These are phyloP conservation scores for Drosophila greeni DNA, from an alignment of 2,888 invertebrate genomes.

Conservation along the genomic window DNA sequence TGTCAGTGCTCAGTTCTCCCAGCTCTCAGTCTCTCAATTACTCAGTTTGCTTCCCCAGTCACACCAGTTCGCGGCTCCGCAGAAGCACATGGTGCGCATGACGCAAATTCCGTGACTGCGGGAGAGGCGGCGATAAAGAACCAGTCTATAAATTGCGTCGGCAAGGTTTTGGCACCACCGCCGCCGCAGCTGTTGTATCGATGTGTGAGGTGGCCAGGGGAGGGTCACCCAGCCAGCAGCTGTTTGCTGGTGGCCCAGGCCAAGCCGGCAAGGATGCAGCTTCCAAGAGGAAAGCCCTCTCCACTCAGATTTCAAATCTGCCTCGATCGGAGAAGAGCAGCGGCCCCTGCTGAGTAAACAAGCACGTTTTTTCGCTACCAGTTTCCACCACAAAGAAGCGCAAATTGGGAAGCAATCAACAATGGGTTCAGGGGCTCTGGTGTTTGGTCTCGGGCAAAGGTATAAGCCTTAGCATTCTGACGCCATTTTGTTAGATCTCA, in stretches of 20 bases:
- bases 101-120: conserved; percentile 45
- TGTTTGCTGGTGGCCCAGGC: conserved; percentile 26
- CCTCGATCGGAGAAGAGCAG: conserved; percentile 37
- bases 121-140: conserved; percentile 35
- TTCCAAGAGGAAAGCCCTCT: not conserved
- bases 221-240: conserved; percentile 51
- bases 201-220: conserved; percentile 5
- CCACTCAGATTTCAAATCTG: not conserved
- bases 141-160: conserved; percentile 44
- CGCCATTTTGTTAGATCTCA: conserved; percentile 44
- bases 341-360: conserved; percentile 51
- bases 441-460: conserved; percentile 19
- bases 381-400: conserved; percentile 22
- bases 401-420: conserved; percentile 25
- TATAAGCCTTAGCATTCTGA: conserved; percentile 1
- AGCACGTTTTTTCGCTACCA: conserved; percentile 57
- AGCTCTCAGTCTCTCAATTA: not conserved
- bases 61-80: conserved; percentile 1
- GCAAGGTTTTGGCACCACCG: conserved; percentile 17
- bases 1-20: not conserved
- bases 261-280: conserved; percentile 8
- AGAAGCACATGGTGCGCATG: conserved; percentile 77
- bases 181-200: conserved; percentile 2
- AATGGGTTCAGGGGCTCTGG: not conserved
- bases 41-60: conserved; percentile 1